Evolutionary conservation across 2,888 invertebrate genomes (phyloP), one percentile per base, ranked within the genome.

Genomic region (Melanostoma scalare): DNA sequence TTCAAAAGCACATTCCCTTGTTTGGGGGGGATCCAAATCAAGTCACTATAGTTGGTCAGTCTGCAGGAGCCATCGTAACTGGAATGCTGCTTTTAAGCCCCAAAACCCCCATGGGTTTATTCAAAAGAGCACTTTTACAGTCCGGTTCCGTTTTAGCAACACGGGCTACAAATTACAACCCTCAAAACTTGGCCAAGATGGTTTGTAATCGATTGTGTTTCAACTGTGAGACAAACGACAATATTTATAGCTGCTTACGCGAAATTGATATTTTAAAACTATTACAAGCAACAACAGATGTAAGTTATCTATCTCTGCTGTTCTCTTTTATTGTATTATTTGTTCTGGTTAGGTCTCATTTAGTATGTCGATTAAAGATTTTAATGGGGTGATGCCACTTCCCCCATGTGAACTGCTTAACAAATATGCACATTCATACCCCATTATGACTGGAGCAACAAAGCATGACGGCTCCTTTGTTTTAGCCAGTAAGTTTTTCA

Each of bases 41-140:
- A 48, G 91, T 93, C 0, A 93, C 93, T 1, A 89, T 93, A 46
- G 91, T 92, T 77, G 93, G 93, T 1, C 93, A 93, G 86, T 93
- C 93, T 80, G 92, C 93, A 1, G 93, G 93, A 5, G 91, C 91
- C 0, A 90, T 89, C 3, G 91, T 93, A 0, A 91, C 92, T 0
- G 91, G 92, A 4, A 88, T 91, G 1, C 87, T 93, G 67, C 73
- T 92, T 46, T 79, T 92, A 9, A 92, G 92, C 87, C 92, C 92
- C 8, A 86, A 89, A 36, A 90, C 90, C 6, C 73, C 85, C 0
- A 31, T 63, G 4, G 81, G 78, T 31, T 87, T 92, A 60, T 93
- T 93, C 86, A 90, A 92, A 60, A 89, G 91, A 50, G 92, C 90
- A 0, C 93, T 93, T 80, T 87, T 92, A 5, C 92, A 93, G 86